phyloP scores from a whole-genome alignment of 92 coral and sea anemone species.

The Epizoanthus scotinus region DNA sequence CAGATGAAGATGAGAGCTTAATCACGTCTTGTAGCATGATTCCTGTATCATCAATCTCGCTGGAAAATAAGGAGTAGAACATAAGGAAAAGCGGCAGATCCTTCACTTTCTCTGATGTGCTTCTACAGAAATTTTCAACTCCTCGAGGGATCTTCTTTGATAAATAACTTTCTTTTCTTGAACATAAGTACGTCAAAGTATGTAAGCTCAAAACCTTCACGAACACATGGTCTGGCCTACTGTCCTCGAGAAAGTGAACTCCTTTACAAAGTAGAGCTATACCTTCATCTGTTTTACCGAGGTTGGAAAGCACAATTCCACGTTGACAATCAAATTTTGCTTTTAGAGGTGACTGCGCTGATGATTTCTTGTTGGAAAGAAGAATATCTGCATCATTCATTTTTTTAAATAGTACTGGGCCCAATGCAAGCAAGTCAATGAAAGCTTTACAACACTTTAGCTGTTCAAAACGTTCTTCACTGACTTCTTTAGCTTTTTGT shows the following conservation, averaged over 20 bases:
- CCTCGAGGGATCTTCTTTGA: neutral
- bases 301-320: slow-evolving; percentile 4
- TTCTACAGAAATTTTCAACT: neutral
- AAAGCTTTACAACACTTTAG: neutral
- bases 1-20: neutral
- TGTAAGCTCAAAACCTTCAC: neutral
- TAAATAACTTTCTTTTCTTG: neutral
- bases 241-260: neutral
- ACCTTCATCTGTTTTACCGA: slow-evolving; percentile 1
- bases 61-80: neutral
- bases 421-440: neutral
- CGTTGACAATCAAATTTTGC: neutral
- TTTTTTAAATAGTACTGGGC: neutral
- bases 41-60: neutral
- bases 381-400: neutral
- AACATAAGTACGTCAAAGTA: neutral
- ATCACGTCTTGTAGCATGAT: neutral
- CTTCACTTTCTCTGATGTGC: neutral
- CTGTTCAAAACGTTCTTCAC: neutral
- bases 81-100: slow-evolving; percentile 3
- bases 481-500: neutral
- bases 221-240: neutral
- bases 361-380: neutral
- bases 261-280: neutral
- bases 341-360: neutral